Evolutionary conservation across 2,113 vertebrate species (phyloP).

Genomic region (Alces alces): DNA sequence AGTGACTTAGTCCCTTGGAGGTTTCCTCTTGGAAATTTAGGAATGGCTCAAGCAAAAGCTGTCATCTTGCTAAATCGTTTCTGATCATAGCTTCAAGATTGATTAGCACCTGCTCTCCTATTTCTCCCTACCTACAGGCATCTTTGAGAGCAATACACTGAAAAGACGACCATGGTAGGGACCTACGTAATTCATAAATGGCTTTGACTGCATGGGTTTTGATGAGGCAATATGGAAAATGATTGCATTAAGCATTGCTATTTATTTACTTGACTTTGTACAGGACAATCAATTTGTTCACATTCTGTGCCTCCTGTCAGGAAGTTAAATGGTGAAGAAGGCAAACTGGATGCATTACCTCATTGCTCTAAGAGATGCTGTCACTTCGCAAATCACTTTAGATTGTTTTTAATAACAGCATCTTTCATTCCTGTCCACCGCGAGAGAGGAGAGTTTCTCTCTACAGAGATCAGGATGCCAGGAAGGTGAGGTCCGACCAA

Average conservation of each 20-base stretch:
- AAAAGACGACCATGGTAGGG: slow-evolving; percentile 37
- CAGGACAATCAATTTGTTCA: slow-evolving; percentile 66
- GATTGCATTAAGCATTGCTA: slow-evolving; percentile 68
- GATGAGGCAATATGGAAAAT: slow-evolving; percentile 67
- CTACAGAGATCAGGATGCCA: background rate
- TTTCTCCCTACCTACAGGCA: slow-evolving; percentile 42
- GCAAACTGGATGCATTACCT: slow-evolving; percentile 53
- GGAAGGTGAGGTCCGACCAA: background rate
- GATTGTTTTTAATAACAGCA: slow-evolving; percentile 65
- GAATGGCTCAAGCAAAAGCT: background rate
- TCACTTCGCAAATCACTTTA: slow-evolving; percentile 58
- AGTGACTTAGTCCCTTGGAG: slow-evolving; percentile 11
- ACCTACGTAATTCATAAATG: slow-evolving; percentile 53
- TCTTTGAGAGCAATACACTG: slow-evolving; percentile 38
- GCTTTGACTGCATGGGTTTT: slow-evolving; percentile 50
- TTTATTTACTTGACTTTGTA: slow-evolving; percentile 73
- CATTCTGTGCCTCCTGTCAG: slow-evolving; percentile 48
- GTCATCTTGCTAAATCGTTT: slow-evolving; percentile 51
- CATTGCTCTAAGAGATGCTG: slow-evolving; percentile 64
- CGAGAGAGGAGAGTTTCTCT: background rate
- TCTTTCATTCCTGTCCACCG: slow-evolving; percentile 47
- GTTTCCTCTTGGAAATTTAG: background rate
- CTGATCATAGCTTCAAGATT: slow-evolving; percentile 11
- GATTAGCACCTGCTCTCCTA: slow-evolving; percentile 45
- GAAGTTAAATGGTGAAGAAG: slow-evolving; percentile 57